Evolutionary conservation across 2,797 vertebrate genomes (phyloP), one percentile per base, ranked within the genome.

Genomic region (Pagetopsis macropterus): DNA sequence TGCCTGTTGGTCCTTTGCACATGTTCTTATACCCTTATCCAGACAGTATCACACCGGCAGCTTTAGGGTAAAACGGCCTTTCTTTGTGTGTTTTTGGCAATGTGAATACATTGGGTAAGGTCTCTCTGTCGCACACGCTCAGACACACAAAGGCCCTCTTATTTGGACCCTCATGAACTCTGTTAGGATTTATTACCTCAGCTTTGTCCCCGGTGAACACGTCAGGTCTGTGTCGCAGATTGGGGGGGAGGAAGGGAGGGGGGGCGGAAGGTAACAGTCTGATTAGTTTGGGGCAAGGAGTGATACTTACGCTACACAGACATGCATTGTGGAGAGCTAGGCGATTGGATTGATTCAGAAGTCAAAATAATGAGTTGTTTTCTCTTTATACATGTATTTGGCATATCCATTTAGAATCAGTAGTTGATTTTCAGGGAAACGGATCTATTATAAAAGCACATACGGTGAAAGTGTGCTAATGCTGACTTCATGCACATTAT

Each of bases 101-200:
- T 78, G 61, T 19, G 57, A 71, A 76, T 78, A 73, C 83, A 60
- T 88, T 84, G 46, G 64, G 67, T 82, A 43, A 77, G 77, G 74
- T 81, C 82, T 66, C 73, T 65, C 9, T 79, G 68, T 68, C 43
- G 4, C 48, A 79, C 76, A 72, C 52, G 75, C 64, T 31, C 31
- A 48, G 49, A 76, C 79, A 79, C 79, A 91, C 89, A 93, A 88
- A 90, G 87, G 82, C 65, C 80, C 79, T 78, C 82, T 90, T 91
- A 89, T 90, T 87, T 88, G 80, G 78, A 88, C 82, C 79, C 81
- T 84, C 82, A 80, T 90, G 87, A 92, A 91, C 85, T 87, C 86
- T 70, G 81, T 93, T 89, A 92, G 84, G 74, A 83, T 91, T 89
- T 88, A 87, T 85, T 89, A 86, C 85, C 78, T 72, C 66, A 70